phyloP scores from a whole-genome alignment of 2,888 invertebrate species.

The Tenthredo scrophulariae region DNA sequence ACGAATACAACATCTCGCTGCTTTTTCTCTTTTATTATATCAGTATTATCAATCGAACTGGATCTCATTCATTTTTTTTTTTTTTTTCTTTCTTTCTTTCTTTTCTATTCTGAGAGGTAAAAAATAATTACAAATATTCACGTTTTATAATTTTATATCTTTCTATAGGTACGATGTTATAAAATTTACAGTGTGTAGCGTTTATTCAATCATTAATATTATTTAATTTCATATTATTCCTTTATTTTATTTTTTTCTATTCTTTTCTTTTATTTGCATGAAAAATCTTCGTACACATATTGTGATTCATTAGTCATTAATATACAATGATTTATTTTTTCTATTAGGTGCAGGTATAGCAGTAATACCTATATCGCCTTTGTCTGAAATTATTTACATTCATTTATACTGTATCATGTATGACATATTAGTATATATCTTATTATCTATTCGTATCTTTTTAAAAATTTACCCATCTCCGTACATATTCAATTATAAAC shows the following conservation, averaged over 20 bases:
- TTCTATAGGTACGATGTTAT: not conserved
- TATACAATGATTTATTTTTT: not conserved
- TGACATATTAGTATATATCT: not conserved
- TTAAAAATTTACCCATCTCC: not conserved
- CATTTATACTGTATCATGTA: not conserved
- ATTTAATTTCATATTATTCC: not conserved
- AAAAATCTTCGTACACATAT: slow-evolving; percentile 15
- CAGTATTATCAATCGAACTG: no score
- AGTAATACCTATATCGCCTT: not conserved
- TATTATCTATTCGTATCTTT: not conserved
- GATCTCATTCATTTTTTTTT: not conserved
- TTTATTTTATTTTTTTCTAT: no score
- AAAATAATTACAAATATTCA: not conserved
- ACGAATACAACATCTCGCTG: not conserved
- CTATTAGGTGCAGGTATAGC: not conserved
- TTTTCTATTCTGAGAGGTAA: not conserved
- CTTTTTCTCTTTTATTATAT: not conserved
- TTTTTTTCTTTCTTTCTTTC: not conserved
- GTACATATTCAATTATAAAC: not conserved
- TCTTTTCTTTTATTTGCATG: not conserved
- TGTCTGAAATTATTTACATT: slow-evolving; percentile 15
- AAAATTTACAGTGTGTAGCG: not conserved
- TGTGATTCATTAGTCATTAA: not conserved
- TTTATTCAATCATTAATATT: not conserved
- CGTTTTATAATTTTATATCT: slow-evolving; percentile 14